Evolutionary conservation across 2,113 vertebrate genomes (phyloP).

Genomic region (Aplodontia rufa): DNA sequence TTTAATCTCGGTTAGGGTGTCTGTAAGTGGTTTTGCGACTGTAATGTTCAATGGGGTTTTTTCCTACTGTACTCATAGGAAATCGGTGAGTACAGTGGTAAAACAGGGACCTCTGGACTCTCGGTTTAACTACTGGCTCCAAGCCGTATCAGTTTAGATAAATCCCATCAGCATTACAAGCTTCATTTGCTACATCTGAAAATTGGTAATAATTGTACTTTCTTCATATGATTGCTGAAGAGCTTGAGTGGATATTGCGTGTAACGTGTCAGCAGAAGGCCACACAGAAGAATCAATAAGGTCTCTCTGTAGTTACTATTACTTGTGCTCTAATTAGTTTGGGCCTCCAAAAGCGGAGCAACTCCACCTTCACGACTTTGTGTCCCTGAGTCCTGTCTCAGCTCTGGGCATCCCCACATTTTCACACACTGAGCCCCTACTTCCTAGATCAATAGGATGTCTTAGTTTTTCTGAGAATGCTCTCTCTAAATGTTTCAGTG

Average conservation of each 20-base stretch:
- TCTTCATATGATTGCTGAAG: not conserved
- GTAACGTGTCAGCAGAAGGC: not conserved
- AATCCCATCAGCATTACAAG: not conserved
- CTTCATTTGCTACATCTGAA: constrained; percentile 33
- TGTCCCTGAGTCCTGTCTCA: not conserved
- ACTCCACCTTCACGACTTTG: not conserved
- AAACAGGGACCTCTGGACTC: not conserved
- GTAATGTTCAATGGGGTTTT: not conserved
- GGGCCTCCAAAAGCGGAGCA: not conserved
- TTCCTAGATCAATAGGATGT: not conserved
- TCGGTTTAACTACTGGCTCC: not conserved
- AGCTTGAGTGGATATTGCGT: not conserved
- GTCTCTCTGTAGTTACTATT: not conserved
- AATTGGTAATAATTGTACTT: not conserved
- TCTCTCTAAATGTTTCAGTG: not conserved
- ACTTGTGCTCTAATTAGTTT: not conserved
- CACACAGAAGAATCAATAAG: not conserved
- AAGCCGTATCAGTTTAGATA: not conserved
- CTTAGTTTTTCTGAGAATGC: not conserved
- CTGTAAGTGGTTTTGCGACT: not conserved
- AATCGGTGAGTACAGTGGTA: not conserved
- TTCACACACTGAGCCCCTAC: not conserved
- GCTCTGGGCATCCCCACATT: not conserved
- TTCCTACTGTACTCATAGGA: not conserved
- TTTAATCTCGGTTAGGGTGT: not conserved